These are phyloP conservation scores for Sinhomidia bicolor DNA, from an alignment of 2,888 invertebrate genomes.

Conservation along the genomic window DNA sequence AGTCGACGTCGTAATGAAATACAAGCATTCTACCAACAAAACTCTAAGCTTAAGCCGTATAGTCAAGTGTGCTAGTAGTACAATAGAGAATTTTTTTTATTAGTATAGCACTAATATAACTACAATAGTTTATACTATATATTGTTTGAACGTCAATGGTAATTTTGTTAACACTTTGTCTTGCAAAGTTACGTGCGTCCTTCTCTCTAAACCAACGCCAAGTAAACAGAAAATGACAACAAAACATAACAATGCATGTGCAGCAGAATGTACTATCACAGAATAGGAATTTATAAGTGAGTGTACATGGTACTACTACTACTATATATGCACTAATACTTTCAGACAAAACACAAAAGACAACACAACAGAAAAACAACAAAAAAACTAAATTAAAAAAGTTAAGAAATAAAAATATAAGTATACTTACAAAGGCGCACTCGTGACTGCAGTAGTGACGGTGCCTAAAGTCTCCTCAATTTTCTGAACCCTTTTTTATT, in stretches of 20 bases:
- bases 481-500: constrained; percentile 78
- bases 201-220: not conserved
- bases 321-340: not conserved
- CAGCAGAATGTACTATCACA: too few species aligned
- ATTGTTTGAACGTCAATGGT: not conserved
- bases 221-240: not conserved
- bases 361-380: not conserved
- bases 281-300: too few species aligned
- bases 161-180: constrained; percentile 24
- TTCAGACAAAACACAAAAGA: not conserved
- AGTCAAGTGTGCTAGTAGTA: not conserved
- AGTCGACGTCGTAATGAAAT: constrained; percentile 10
- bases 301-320: too few species aligned
- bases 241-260: not conserved
- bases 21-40: not conserved
- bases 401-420: constrained; percentile 46
- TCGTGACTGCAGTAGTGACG: constrained; percentile 79
- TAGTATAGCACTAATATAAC: too few species aligned
- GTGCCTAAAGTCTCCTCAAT: constrained; percentile 80
- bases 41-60: not conserved
- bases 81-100: too few species aligned
- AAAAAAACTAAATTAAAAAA: constrained; percentile 53
- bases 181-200: not conserved
- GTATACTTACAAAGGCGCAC: constrained; percentile 80
- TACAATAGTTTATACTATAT: too few species aligned